Evolutionary conservation across 35 echinoderm and acorn worm genomes (phyloP), one percentile per base, ranked within the genome.

Genomic region (Hemicentrotus pulcherrimus): DNA sequence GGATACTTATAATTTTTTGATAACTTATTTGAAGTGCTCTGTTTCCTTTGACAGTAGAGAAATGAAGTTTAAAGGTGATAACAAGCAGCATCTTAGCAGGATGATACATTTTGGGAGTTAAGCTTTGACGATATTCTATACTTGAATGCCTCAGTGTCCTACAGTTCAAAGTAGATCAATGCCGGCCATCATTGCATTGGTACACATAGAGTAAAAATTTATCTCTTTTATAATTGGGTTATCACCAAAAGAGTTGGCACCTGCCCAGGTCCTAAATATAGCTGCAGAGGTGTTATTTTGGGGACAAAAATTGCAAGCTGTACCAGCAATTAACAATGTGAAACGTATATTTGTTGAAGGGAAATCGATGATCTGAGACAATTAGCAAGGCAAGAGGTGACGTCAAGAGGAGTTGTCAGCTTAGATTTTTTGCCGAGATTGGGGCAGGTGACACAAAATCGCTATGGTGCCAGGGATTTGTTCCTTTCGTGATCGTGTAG

Each of bases 261-360:
- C 86, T 86, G 86, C 19, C 65, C 4, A 5, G 88, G 88, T 12
- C 88, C 88, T 90, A 90, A 45, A 90, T 90, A 90, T 90, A 90
- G 86, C 28, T 5, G 32, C 46, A 5, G 0, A 35, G 31, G 15
- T 90, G 88, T 24, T 90, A 90, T 90, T 90, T 90, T 45, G 6
- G 32, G 88, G 46, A 90, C 65, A 28, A 28, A n/a, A 78, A 78
- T 78, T 78, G 65, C 65, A 78, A 78, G 65, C 28, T 78, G 65
- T 78, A 15, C 65, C 24, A 8, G 65, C 7, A n/a, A 78, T 78
- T 28, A 78, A 6, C 28, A n/a, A 78, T n/a, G 28, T 78, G 28
- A 78, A 78, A 78, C 28, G 65, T 78, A 28, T 22, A 78, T 78
- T 78, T 78, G 65, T 78, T 6, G 65, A 28, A 78, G 65, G 65